Evolutionary conservation across 2,888 invertebrate genomes (phyloP).

Genomic region (Alentia gelatinosa): DNA sequence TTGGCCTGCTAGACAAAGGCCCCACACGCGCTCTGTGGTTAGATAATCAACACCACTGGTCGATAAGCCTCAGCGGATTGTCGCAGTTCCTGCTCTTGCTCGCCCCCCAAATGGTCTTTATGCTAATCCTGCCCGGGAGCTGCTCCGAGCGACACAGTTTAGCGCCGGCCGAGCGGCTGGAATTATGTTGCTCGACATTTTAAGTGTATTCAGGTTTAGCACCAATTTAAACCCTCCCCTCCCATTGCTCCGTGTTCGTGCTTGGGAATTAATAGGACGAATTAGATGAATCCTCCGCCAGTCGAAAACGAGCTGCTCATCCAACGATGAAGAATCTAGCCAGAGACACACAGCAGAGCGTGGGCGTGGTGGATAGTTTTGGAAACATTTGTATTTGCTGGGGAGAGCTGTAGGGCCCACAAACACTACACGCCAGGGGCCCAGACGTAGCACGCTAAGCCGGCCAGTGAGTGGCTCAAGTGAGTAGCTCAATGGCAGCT

Average conservation of each 20-base stretch:
- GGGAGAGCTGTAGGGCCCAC: background rate
- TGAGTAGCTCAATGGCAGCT: background rate
- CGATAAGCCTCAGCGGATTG: background rate
- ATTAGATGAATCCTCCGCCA: background rate
- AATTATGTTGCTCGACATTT: background rate
- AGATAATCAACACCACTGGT: conserved; percentile 4
- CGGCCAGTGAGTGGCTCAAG: background rate
- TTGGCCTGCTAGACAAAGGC: background rate
- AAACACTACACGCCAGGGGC: background rate
- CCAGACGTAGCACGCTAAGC: background rate
- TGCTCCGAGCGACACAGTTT: background rate
- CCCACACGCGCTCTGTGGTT: background rate
- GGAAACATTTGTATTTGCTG: background rate
- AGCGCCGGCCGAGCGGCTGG: background rate
- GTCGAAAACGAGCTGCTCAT: background rate
- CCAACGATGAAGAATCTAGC: background rate
- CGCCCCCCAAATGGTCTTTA: background rate
- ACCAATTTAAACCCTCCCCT: background rate
- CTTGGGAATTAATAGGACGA: background rate
- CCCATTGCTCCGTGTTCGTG: background rate
- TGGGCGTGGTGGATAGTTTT: background rate
- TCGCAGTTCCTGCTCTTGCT: background rate
- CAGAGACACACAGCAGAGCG: background rate
- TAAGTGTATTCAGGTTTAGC: background rate
- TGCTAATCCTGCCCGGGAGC: background rate